Evolutionary conservation across 2,113 vertebrate genomes (phyloP).

Genomic region (Eubucco bourcierii): DNA sequence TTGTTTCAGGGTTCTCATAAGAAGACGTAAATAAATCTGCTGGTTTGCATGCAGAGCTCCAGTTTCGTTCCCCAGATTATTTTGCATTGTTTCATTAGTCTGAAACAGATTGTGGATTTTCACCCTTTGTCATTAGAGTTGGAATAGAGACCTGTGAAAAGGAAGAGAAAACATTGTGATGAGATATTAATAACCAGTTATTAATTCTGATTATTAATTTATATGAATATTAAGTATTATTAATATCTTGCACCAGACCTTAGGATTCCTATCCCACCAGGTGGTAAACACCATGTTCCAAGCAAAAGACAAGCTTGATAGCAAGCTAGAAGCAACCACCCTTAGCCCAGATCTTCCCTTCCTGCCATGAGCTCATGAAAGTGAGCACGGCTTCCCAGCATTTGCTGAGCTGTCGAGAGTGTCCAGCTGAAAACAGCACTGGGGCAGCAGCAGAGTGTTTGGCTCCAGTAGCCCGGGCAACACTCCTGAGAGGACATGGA

Average conservation of each 20-base stretch:
- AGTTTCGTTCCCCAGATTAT: not conserved
- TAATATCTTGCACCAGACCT: not conserved
- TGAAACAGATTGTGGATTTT: not conserved
- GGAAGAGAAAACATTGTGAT: no score
- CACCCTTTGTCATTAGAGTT: not conserved
- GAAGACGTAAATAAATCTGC: not conserved
- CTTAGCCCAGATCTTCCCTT: not conserved
- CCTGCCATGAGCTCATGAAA: not conserved
- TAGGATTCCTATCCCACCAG: not conserved
- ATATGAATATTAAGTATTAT: no score
- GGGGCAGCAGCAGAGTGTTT: not conserved
- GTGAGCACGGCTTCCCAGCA: rapidly evolving
- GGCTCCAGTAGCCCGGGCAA: not conserved
- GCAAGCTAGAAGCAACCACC: not conserved
- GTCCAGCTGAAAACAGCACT: not conserved
- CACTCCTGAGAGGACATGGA: rapidly evolving
- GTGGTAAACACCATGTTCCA: not conserved
- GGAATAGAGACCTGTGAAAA: not conserved
- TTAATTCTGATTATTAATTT: no score
- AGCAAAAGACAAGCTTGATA: not conserved
- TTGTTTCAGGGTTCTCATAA: not conserved
- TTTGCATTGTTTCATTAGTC: not conserved
- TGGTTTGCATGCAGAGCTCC: not conserved
- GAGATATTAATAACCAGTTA: no score
- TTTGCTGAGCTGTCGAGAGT: not conserved